Evolutionary conservation across 2,797 vertebrate genomes (phyloP).

Genomic region (Rhadinocentrus ornatus): DNA sequence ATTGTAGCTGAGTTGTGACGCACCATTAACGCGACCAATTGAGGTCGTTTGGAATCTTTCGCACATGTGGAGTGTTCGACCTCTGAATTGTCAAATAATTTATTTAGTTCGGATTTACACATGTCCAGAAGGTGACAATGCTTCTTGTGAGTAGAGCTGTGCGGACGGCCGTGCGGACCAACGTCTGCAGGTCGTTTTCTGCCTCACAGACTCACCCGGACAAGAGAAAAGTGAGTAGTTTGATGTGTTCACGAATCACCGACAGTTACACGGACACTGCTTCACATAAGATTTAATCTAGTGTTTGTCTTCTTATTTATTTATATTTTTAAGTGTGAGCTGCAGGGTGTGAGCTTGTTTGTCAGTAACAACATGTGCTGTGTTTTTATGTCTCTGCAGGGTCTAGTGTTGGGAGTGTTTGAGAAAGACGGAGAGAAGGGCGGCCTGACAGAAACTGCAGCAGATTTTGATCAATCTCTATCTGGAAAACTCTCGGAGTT

Average conservation of each 20-base stretch:
- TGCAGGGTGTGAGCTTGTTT: background rate
- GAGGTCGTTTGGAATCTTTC: background rate
- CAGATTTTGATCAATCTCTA: slow-evolving; percentile 84
- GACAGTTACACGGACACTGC: background rate
- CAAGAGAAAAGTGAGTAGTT: slow-evolving; percentile 77
- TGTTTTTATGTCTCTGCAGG: slow-evolving; percentile 75
- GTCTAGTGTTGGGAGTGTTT: slow-evolving; percentile 92
- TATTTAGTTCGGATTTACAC: background rate
- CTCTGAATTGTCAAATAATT: slow-evolving; percentile 14
- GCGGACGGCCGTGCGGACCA: slow-evolving; percentile 38
- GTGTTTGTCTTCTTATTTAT: no score
- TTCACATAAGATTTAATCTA: background rate
- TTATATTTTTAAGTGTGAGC: background rate
- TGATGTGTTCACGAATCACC: background rate
- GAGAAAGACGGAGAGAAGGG: slow-evolving; percentile 82
- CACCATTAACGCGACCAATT: slow-evolving; percentile 41
- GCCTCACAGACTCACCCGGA: slow-evolving; percentile 59
- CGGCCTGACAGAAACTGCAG: slow-evolving; percentile 85
- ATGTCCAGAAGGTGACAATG: slow-evolving; percentile 64
- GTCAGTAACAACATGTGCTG: background rate
- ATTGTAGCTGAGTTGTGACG: slow-evolving; percentile 58
- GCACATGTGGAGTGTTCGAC: slow-evolving; percentile 49
- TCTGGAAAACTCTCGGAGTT: slow-evolving; percentile 91
- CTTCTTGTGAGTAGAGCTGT: slow-evolving; percentile 64
- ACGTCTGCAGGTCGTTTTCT: slow-evolving; percentile 69